phyloP scores from a whole-genome alignment of 2,113 vertebrate species.

The Calidris pygmaea region DNA sequence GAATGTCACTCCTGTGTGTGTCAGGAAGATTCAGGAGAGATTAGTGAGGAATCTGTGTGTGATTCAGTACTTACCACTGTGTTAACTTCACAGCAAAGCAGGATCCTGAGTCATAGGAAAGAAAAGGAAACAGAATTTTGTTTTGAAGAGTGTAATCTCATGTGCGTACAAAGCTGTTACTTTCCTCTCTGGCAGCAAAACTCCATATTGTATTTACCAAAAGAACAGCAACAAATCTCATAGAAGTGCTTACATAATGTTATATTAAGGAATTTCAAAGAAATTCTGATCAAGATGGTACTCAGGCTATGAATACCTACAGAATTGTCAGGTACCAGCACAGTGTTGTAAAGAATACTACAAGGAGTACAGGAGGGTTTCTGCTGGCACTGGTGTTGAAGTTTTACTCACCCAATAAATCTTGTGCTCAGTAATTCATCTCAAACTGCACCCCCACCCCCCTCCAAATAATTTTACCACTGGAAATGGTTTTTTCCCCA shows the following conservation, averaged over 20 bases:
- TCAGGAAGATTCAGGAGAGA: background rate
- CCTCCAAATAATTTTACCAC: background rate
- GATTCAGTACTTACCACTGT: background rate
- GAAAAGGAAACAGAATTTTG: background rate
- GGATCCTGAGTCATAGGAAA: background rate
- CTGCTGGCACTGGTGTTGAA: background rate
- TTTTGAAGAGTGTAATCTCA: background rate
- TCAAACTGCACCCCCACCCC: background rate
- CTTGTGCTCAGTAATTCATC: background rate
- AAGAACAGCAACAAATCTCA: background rate
- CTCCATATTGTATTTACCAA: background rate
- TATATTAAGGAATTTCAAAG: background rate
- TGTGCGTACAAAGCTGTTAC: background rate
- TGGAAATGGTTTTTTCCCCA: background rate
- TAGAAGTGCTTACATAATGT: background rate
- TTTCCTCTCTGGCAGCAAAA: background rate
- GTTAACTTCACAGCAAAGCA: background rate
- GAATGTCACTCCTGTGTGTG: background rate
- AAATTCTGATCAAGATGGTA: background rate
- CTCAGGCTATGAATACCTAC: background rate
- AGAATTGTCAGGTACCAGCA: background rate
- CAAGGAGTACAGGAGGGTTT: background rate
- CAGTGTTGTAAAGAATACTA: background rate
- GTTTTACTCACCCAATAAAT: background rate
- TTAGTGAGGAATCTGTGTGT: background rate